Evolutionary conservation across 2,888 invertebrate species (phyloP).

Genomic region (Cephus pygmeus): DNA sequence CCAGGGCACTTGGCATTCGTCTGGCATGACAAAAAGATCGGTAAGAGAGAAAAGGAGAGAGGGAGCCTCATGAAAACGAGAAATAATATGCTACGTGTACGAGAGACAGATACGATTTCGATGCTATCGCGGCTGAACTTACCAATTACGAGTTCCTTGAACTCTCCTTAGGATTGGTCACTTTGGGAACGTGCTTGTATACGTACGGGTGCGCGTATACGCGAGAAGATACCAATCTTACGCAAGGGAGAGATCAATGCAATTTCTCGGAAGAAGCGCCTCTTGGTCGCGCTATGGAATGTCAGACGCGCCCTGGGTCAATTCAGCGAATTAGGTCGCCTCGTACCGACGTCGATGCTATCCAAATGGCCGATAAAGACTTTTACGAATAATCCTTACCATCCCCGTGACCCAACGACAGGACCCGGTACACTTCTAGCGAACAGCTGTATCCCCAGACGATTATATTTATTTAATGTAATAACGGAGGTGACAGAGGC

Average conservation of each 20-base stretch:
- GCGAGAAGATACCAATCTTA: background rate
- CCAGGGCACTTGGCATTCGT: conserved; percentile 44
- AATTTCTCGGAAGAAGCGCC: background rate
- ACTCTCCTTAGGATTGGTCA: background rate
- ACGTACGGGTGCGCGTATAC: background rate
- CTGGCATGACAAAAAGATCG: conserved; percentile 34
- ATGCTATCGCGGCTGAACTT: background rate
- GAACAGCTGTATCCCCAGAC: background rate
- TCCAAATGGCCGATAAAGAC: background rate
- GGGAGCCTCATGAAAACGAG: background rate
- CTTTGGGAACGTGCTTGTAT: background rate
- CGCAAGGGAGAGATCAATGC: background rate
- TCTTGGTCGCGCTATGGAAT: background rate
- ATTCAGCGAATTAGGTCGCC: background rate
- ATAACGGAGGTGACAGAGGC: background rate
- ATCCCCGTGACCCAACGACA: background rate
- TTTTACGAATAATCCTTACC: background rate
- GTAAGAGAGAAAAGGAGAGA: conserved; percentile 12
- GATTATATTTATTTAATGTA: background rate
- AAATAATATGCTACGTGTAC: background rate
- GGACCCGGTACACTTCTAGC: background rate
- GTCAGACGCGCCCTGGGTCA: background rate
- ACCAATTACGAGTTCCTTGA: background rate
- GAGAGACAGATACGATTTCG: background rate
- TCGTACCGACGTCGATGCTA: background rate